phyloP scores from a whole-genome alignment of 2,888 invertebrate genomes.

The Coecobrya sp. region DNA sequence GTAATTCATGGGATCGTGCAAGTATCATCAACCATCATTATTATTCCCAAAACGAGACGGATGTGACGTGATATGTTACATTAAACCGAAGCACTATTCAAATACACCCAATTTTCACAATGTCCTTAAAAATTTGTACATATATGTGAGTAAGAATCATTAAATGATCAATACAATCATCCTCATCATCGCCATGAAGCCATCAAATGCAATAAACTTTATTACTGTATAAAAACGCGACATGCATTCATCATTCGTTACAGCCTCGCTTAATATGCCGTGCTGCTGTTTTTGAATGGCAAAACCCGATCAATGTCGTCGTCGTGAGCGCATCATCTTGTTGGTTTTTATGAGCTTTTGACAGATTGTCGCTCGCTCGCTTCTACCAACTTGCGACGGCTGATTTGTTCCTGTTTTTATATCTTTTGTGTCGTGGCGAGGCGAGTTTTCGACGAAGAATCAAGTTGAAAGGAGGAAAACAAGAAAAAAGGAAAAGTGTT shows the following conservation, averaged over 20 bases:
- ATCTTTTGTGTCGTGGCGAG: not conserved
- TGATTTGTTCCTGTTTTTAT: not conserved
- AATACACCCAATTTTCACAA: slow-evolving; percentile 17
- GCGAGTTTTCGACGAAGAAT: not conserved
- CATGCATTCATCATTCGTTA: slow-evolving; percentile 18
- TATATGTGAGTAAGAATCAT: not conserved
- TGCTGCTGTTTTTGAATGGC: not conserved
- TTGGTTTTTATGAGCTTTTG: slow-evolving; percentile 22
- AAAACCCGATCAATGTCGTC: slow-evolving; percentile 7
- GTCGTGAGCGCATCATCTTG: not conserved
- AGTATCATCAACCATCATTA: not conserved
- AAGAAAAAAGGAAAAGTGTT: slow-evolving; percentile 41
- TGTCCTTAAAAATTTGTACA: not conserved
- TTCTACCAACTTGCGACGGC: not conserved
- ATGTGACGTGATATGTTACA: slow-evolving; percentile 56
- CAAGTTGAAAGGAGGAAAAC: not conserved
- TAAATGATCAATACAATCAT: slow-evolving; percentile 18
- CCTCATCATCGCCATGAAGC: not conserved
- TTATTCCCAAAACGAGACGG: slow-evolving; percentile 8
- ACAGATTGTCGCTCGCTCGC: slow-evolving; percentile 1
- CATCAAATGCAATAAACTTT: slow-evolving; percentile 57
- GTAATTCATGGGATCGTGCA: slow-evolving; percentile 19
- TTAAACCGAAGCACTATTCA: not conserved
- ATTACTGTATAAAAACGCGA: slow-evolving; percentile 45
- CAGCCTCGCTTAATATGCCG: not conserved